Evolutionary conservation across 2,888 invertebrate genomes (phyloP).

Genomic region (Leptopterna dolabrata): DNA sequence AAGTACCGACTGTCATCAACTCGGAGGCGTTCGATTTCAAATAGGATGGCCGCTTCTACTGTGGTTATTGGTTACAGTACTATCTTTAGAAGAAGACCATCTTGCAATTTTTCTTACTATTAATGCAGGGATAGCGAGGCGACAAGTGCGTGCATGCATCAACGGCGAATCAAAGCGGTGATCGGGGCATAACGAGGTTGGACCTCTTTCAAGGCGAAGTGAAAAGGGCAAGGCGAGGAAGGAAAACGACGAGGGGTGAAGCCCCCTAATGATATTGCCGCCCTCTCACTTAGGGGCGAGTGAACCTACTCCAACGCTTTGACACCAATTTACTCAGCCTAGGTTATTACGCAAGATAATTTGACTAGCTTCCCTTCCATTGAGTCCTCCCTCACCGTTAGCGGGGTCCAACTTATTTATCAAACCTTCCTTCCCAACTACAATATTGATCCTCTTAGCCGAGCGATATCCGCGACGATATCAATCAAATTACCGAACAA

Average conservation of each 20-base stretch:
- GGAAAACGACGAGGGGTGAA: not conserved
- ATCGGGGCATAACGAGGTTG: slow-evolving; percentile 40
- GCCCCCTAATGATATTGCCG: slow-evolving; percentile 47
- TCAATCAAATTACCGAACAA: slow-evolving; percentile 5
- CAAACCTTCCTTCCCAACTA: not conserved
- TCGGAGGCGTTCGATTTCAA: too few relatives aligned
- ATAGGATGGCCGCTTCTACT: too few relatives aligned
- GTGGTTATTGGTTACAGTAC: too few relatives aligned
- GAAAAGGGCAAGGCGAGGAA: not conserved
- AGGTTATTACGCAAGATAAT: slow-evolving; percentile 53
- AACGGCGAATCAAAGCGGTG: slow-evolving; percentile 45
- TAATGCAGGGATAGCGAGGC: not conserved
- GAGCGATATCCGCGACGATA: not conserved
- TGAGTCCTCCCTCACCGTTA: not conserved
- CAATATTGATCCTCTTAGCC: slow-evolving; percentile 17
- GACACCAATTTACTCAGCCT: slow-evolving; percentile 53
- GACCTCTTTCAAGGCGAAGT: slow-evolving; percentile 6
- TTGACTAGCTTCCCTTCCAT: slow-evolving; percentile 49
- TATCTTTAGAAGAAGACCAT: too few relatives aligned
- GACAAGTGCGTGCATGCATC: slow-evolving; percentile 34
- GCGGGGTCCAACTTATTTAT: slow-evolving; percentile 5
- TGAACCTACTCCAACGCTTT: slow-evolving; percentile 50
- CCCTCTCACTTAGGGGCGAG: slow-evolving; percentile 43
- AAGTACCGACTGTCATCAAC: too few relatives aligned
- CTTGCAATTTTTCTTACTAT: not conserved